Percentiles rank a stretch among this genome's conserved stretches.
These are phyloP conservation scores for Scaptomyza tumidula DNA, from an alignment of 2,888 invertebrate species.

Conservation along the genomic window DNA sequence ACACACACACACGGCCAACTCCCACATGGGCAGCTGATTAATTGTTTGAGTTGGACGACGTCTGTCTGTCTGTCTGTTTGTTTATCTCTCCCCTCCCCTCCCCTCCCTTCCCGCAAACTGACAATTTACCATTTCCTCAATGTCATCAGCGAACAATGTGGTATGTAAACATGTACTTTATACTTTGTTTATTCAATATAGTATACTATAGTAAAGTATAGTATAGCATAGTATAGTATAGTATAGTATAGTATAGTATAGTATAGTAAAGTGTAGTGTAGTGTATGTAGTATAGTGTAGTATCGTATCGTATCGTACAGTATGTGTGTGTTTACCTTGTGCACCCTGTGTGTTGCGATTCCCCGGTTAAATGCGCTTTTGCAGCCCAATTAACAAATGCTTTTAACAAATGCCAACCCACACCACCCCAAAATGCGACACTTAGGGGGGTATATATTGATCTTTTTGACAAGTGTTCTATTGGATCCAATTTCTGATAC, in stretches of 20 bases:
- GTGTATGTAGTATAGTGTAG: too few species aligned
- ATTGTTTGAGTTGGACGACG: slow-evolving; percentile 32
- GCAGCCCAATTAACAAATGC: slow-evolving; percentile 45
- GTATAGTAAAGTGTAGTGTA: too few species aligned
- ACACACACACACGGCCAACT: slow-evolving; percentile 12
- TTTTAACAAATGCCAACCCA: slow-evolving; percentile 20
- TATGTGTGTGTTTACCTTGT: slow-evolving; percentile 12
- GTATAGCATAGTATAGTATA: neutral
- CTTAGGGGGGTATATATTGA: neutral
- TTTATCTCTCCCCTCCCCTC: neutral
- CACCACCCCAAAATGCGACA: neutral
- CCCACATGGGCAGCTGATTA: slow-evolving; percentile 43
- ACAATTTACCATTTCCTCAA: slow-evolving; percentile 19
- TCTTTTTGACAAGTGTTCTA: neutral
- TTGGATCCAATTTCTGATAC: neutral
- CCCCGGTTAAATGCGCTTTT: slow-evolving; percentile 40
- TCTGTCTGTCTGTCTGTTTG: neutral
- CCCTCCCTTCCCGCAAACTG: neutral
- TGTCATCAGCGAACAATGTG: slow-evolving; percentile 25
- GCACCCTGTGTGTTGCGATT: slow-evolving; percentile 20
- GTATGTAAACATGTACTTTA: slow-evolving; percentile 34
- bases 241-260: too few species aligned
- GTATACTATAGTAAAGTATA: too few species aligned
- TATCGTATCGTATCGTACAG: too few species aligned
- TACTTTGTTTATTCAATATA: slow-evolving; percentile 33